These are phyloP conservation scores for Cinclus mexicanus DNA, from an alignment of 2,113 vertebrate species.

Conservation along the genomic window DNA sequence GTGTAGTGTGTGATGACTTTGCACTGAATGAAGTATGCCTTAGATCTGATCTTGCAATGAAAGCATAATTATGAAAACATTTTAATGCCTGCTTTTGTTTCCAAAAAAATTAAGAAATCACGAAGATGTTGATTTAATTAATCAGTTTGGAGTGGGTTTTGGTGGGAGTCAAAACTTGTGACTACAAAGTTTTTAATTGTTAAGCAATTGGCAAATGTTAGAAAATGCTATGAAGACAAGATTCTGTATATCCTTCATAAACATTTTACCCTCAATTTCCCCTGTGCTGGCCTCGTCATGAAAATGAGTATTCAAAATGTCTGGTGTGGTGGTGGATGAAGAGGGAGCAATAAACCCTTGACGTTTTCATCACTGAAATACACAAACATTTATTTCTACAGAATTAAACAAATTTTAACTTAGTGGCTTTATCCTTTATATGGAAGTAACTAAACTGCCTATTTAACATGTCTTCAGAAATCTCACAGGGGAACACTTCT, in stretches of 20 bases:
- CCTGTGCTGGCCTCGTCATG: not conserved
- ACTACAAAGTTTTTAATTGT: not conserved
- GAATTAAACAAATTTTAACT: not conserved
- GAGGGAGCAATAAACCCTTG: not conserved
- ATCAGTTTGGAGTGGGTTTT: fast-evolving
- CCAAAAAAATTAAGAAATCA: not conserved
- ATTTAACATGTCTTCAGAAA: not conserved
- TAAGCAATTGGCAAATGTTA: not conserved
- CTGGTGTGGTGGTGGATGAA: not conserved
- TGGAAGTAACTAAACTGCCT: not conserved
- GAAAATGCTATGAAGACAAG: not conserved
- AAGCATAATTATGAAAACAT: not conserved
- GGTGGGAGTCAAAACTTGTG: not conserved
- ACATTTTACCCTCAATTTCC: not conserved
- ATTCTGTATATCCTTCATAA: not conserved
- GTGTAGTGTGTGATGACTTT: constrained; percentile 1
- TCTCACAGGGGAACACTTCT: not conserved
- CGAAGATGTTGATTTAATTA: not conserved
- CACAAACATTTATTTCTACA: not conserved
- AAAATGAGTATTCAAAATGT: not conserved
- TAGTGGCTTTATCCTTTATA: constrained; percentile 1
- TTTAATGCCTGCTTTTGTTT: not conserved
- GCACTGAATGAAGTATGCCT: constrained; percentile 11
- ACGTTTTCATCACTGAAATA: constrained; percentile 2
- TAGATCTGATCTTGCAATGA: not conserved